phyloP scores from a whole-genome alignment of 2,888 invertebrate genomes.

The Chaetoderma sp. region DNA sequence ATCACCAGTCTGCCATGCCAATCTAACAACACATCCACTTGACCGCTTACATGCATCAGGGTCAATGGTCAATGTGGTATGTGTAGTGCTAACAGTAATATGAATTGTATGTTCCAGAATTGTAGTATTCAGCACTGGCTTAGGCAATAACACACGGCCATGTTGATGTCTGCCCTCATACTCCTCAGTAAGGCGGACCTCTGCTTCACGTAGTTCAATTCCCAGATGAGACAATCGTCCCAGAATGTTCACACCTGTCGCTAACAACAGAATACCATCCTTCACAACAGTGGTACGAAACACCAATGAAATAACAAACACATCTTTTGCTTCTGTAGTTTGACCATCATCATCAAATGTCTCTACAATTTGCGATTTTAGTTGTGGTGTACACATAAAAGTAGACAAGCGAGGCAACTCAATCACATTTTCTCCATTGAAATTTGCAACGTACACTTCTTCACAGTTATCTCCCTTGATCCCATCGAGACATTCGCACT shows the following conservation, averaged over 20 bases:
- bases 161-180: too few species aligned
- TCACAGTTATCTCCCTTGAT: conserved; percentile 52
- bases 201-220: conserved; percentile 36
- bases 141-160: too few species aligned
- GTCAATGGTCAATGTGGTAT: conserved; percentile 42
- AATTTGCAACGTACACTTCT: conserved; percentile 49
- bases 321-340: too few species aligned
- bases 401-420: conserved; percentile 30
- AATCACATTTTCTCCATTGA: conserved; percentile 46
- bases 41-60: conserved; percentile 34
- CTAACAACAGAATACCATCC: conserved; percentile 49
- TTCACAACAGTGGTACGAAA: conserved; percentile 46
- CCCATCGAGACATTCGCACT: conserved; percentile 54
- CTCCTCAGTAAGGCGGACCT: conserved; percentile 33
- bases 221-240: conserved; percentile 44
- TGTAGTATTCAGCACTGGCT: too few species aligned
- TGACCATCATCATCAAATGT: too few species aligned
- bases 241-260: conserved; percentile 42
- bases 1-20: conserved; percentile 28
- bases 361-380: too few species aligned
- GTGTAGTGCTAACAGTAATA: conserved; percentile 29
- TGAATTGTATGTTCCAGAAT: conserved; percentile 38
- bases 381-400: too few species aligned
- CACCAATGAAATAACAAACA: conserved; percentile 43
- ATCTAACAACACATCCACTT: conserved; percentile 36